A percentile compares a stretch with the other conserved stretches of the same genome.
phyloP scores from a whole-genome alignment of 2,113 vertebrate genomes.

The Microcebus lehilahytsara region DNA sequence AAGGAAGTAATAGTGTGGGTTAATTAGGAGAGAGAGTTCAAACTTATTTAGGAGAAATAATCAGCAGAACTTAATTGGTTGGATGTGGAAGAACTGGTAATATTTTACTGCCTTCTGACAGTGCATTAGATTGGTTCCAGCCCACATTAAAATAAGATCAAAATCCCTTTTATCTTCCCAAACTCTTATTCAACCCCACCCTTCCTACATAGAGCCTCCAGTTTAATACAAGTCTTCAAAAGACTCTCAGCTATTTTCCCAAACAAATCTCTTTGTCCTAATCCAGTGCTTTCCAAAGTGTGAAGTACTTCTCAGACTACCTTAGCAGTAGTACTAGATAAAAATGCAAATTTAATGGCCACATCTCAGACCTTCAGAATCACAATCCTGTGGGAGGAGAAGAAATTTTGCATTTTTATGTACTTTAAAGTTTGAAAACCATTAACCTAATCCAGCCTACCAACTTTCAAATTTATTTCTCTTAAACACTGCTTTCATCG shows the following conservation, averaged over 20 bases:
- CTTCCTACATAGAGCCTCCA: not conserved
- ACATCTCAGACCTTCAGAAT: not conserved
- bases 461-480: not conserved
- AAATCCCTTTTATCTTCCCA: not conserved
- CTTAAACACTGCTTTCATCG: not conserved
- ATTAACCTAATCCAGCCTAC: slow-evolving; percentile 2
- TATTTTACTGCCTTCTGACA: not conserved
- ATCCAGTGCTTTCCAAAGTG: not conserved
- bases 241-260: not conserved
- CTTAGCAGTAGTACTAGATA: not conserved
- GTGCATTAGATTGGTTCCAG: not conserved
- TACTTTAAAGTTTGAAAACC: slow-evolving; percentile 18
- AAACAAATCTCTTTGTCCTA: not conserved
- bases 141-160: slow-evolving; percentile 3
- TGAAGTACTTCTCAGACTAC: not conserved
- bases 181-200: not conserved
- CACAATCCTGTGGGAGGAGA: not conserved
- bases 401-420: not conserved
- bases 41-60: not conserved
- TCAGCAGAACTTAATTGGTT: not conserved
- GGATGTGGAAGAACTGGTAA: not conserved
- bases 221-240: not conserved
- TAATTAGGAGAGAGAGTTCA: not conserved
- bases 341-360: not conserved
- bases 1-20: not conserved